Base-by-base conservation (phyloP, 2,888 invertebrate genomes). In the Diaphora mendica region DNA sequence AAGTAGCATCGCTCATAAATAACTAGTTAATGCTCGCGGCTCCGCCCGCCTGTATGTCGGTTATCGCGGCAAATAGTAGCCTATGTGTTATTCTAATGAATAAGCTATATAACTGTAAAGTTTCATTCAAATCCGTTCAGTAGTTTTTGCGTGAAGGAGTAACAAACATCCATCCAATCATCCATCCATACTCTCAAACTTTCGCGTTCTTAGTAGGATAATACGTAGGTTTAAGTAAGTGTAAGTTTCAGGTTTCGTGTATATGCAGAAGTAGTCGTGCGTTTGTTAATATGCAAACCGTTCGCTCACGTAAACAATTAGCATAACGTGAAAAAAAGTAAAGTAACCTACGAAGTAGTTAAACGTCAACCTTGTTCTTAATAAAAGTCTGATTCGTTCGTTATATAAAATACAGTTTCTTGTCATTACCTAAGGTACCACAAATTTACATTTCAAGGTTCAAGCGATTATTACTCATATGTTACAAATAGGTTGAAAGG, bases 401-500 rank as follows among this genome's bases (percentile, higher is more conserved):
- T 44, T 71, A 15, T 33, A 48, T 48, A 33, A 62, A 71, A 71
- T 55, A 42, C 26, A 35, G 26, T 65, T 51, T 64, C 42, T 48
- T 44, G 30, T 65, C 23, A 35, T 71, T n/a, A 51, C 17, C 33
- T 39, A n/a, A 59, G 23, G 44, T 44, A 64, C 9, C 30, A 62
- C 15, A 70, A 64, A 48, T 44, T 44, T 30, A 72, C 13, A 23
- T 17, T 68, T 72, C 62, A 66, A 72, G 72, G 67, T 15, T 11
- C 23, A 39, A 44, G 11, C n/a, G 30, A 64, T 59, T 66, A 59
- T 71, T 67, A 55, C 26, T 72, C 42, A 44, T 68, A 44, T 62
- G 65, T 65, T 55, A 55, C 65, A 65, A 51, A 65, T 62, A 65
- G 62, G 30, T 70, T 62, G 62, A 70, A 70, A 70, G 42, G 42